Percentiles rank a stretch among this genome's conserved stretches.
These are phyloP conservation scores for Chrysolina oricalcia DNA, from an alignment of 2,888 invertebrate genomes.

Conservation along the genomic window DNA sequence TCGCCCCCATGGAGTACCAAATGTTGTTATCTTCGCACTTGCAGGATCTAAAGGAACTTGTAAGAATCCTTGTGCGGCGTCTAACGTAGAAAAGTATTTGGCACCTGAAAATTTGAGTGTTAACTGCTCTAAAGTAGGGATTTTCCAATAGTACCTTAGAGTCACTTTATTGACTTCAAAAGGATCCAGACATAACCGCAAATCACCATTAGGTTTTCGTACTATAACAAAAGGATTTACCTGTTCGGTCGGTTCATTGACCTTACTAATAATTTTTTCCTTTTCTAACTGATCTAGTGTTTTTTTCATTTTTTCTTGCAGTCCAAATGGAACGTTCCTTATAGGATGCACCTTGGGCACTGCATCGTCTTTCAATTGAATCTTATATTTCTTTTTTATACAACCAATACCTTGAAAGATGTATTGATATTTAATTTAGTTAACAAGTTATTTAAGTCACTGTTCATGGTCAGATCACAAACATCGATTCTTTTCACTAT, in stretches of 20 bases:
- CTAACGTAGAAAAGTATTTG: neutral
- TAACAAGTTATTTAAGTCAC: no score
- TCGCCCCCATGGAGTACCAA: constrained; percentile 45
- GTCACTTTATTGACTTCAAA: constrained; percentile 33
- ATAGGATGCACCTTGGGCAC: neutral
- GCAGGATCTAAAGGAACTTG: constrained; percentile 35
- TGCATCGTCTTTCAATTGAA: constrained; percentile 3
- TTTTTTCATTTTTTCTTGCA: neutral
- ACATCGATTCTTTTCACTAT: no score
- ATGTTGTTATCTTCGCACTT: constrained; percentile 40
- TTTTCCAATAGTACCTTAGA: constrained; percentile 43
- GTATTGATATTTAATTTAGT: neutral
- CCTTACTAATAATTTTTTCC: constrained; percentile 39
- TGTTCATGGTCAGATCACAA: neutral
- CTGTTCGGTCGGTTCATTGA: constrained; percentile 38
- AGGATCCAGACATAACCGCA: constrained; percentile 47
- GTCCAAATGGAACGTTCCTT: neutral
- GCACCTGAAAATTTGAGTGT: constrained; percentile 38
- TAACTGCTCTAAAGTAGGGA: constrained; percentile 49
- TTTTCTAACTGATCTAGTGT: constrained; percentile 32
- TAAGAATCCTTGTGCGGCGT: constrained; percentile 40
- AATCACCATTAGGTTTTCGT: constrained; percentile 35
- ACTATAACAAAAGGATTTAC: constrained; percentile 47
- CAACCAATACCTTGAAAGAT: neutral
- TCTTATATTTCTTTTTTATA: neutral